Base-by-base conservation (phyloP, 2,113 vertebrate genomes). In the Rhizomys pruinosus region DNA sequence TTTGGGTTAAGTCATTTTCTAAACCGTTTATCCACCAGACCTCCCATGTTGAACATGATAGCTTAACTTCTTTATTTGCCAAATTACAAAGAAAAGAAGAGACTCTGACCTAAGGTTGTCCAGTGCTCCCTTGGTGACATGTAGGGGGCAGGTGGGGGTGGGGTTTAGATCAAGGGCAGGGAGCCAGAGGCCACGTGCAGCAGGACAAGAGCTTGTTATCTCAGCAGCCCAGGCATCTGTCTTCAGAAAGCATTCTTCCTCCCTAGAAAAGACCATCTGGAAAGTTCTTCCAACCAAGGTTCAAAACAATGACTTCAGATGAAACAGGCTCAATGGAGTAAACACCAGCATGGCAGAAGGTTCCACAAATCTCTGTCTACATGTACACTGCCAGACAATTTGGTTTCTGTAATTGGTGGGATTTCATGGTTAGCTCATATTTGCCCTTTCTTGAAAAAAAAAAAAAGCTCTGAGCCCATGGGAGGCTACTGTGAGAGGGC, bases 231-330 rank as follows among this genome's bases (percentile, higher is more conserved):
- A 87, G 42, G 6, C 32, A 0, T 84, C 87, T 57, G 59, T 90
- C 76, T 84, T 64, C 47, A 84, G 87, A 72, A 89, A 20, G 89
- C 52, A 29, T 59, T 80, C 78, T 82, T 72, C 69, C 73, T 90
- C 71, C 88, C 85, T 78, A 87, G 85, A 93, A 94, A 87, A 86
- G 72, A 69, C n/a, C 15, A n/a, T 89, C 79, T 95, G 84, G 87
- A 94, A 89, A 94, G 64, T 95, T 79, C 71, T 82, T 95, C 95
- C 61, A 89, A 87, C 68, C 66, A 77, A 89, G 42, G 52, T 93
- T 94, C 90, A 85, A 94, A 96, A 95, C 66, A 91, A 79, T 95
- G 66, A 93, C 82, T 89, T 92, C 85, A 92, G 68, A 89, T 90
- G 71, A 93, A 94, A 90, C n/a, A 29, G 71, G 42, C 57, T 78